Evolutionary conservation across 1,140 invertebrate genomes (phyloP).

Genomic region (Nasonia longicornis): DNA sequence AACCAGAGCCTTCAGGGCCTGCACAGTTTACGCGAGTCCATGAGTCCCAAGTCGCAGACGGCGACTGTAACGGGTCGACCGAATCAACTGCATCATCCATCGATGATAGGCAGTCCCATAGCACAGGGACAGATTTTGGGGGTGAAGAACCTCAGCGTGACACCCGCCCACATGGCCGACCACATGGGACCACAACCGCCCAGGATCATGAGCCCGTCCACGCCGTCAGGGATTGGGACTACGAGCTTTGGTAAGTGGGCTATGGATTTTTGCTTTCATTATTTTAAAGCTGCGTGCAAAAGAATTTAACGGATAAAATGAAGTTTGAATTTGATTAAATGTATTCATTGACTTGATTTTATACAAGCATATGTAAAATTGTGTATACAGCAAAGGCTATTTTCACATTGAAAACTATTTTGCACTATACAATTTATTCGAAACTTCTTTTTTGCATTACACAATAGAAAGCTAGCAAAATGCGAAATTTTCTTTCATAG

Average conservation of each 20-base stretch:
- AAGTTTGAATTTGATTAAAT: too few relatives aligned
- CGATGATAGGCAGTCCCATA: slow-evolving; percentile 50
- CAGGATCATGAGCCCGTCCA: slow-evolving; percentile 48
- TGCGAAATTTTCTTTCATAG: not conserved
- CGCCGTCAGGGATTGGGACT: slow-evolving; percentile 50
- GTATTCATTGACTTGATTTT: too few relatives aligned
- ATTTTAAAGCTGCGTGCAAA: too few relatives aligned
- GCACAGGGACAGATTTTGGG: slow-evolving; percentile 60
- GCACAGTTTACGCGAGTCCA: slow-evolving; percentile 59
- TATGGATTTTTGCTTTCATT: not conserved
- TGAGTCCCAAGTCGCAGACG: slow-evolving; percentile 49
- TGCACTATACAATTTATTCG: too few relatives aligned
- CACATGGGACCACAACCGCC: slow-evolving; percentile 49
- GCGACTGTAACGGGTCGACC: slow-evolving; percentile 38
- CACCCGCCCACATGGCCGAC: slow-evolving; percentile 49
- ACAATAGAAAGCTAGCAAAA: too few relatives aligned
- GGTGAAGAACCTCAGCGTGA: slow-evolving; percentile 59
- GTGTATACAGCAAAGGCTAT: too few relatives aligned
- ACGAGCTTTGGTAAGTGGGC: not conserved
- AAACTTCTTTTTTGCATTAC: too few relatives aligned
- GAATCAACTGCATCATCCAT: slow-evolving; percentile 45
- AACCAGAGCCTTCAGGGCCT: slow-evolving; percentile 63
- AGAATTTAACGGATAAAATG: too few relatives aligned
- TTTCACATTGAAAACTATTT: too few relatives aligned
- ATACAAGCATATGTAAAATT: too few relatives aligned